phyloP scores from a whole-genome alignment of 2,113 vertebrate species.

The Apodemus speciosus region DNA sequence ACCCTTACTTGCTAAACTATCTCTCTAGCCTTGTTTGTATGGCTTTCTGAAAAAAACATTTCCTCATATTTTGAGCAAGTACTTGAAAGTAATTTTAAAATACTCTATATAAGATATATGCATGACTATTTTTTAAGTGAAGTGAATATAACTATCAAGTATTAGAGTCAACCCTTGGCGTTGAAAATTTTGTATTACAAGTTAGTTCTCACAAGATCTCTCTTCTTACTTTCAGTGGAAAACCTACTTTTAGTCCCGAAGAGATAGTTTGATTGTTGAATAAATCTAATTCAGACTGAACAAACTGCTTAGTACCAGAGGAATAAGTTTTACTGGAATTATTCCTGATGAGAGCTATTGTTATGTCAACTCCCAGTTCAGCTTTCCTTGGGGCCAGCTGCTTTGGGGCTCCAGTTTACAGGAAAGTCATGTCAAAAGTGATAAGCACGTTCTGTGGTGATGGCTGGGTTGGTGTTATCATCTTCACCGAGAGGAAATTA shows the following conservation, averaged over 20 bases:
- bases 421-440: neutral
- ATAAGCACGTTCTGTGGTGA: neutral
- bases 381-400: neutral
- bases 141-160: neutral
- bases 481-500: slow-evolving; percentile 2
- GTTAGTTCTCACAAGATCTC: neutral
- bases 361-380: neutral
- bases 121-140: neutral
- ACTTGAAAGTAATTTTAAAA: slow-evolving; percentile 41
- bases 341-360: slow-evolving; percentile 7
- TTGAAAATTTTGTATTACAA: slow-evolving; percentile 15
- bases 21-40: neutral
- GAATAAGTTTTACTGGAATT: slow-evolving; percentile 3
- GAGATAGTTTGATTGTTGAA: slow-evolving; percentile 1
- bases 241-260: slow-evolving; percentile 13
- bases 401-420: neutral
- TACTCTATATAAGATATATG: neutral
- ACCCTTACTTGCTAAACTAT: neutral
- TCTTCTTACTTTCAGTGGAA: slow-evolving; percentile 26
- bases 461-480: neutral
- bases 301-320: slow-evolving; percentile 24
- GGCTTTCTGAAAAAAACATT: slow-evolving; percentile 49
- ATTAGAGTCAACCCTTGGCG: neutral
- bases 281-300: slow-evolving; percentile 38
- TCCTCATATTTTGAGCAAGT: neutral